Evolutionary conservation across 2,888 invertebrate species (phyloP), one percentile per base, ranked within the genome.

Genomic region (Drosophila nigritarsus): DNA sequence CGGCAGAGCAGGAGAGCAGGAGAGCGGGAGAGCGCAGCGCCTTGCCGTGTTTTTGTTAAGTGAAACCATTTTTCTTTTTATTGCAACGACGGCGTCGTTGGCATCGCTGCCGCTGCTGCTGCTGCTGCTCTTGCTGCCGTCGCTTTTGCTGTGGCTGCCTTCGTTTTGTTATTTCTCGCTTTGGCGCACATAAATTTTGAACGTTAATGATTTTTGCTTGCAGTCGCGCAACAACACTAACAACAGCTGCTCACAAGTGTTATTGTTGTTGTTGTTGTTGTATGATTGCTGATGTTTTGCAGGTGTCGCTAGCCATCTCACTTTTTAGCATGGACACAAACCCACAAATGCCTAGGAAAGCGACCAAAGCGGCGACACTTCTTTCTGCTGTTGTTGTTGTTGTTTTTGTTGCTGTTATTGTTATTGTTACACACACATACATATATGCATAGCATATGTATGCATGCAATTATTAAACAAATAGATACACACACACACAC

Each of bases 11-110:
- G 29, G 64, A 13, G 50, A 65, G 54, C 61, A 1, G 34, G 29
- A 27, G 27, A 27, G 27, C 27, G 36, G 15, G 60, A 61, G 66
- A 59, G 64, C 65, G 69, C 72, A 83, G 73, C 73, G 88, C 82
- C 89, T 86, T 83, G 79, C 87, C 75, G 83, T 89, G 79, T 89
- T 79, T 80, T 79, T 80, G 91, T 90, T 90, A 90, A 91, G 92
- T 91, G 90, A 91, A 91, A 91, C 90, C 87, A 91, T 91, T 90
- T 91, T 89, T 91, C 83, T 83, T 83, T 88, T 82, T 87, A 83
- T 90, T 88, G 85, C 82, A 62, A 30, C 60, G 40, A 58, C 65
- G 62, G 7, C 68, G 34, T 27, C 59, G 73, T 40, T 53, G 53
- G 24, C 62, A 27, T 42, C 75, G 69, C 49, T 48, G 79, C 56